phyloP scores from a whole-genome alignment of 2,888 invertebrate genomes.

The Muschampia plurimacula region DNA sequence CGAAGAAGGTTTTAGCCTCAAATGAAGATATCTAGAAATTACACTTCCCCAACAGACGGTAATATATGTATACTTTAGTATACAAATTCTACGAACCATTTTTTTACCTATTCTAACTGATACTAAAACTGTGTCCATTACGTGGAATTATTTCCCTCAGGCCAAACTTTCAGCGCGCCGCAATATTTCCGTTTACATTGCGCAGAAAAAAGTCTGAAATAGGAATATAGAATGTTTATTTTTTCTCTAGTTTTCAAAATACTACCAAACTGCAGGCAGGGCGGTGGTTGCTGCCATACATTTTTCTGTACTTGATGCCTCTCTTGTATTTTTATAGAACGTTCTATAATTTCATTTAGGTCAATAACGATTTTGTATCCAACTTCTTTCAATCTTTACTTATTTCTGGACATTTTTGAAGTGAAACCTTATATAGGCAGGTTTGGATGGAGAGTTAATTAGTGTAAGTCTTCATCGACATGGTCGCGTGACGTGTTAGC shows the following conservation, averaged over 20 bases:
- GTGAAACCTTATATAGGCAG: too few species aligned
- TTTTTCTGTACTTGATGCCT: neutral
- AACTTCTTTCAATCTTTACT: too few species aligned
- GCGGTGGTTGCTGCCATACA: neutral
- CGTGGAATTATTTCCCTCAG: neutral
- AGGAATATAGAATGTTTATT: neutral
- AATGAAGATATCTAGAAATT: too few species aligned
- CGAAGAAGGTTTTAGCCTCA: too few species aligned
- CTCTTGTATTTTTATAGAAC: neutral
- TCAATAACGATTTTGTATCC: neutral
- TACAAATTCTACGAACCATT: neutral
- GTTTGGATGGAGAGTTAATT: too few species aligned
- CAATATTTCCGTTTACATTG: neutral
- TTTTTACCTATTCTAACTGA: neutral
- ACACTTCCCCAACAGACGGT: too few species aligned
- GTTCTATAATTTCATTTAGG: neutral
- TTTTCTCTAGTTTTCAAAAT: neutral
- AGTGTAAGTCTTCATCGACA: too few species aligned
- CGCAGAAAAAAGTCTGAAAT: neutral
- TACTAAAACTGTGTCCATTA: neutral
- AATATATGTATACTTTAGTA: too few species aligned
- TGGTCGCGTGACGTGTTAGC: too few species aligned
- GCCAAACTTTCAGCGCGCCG: neutral
- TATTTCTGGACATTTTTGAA: too few species aligned
- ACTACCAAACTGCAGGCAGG: neutral